These are phyloP conservation scores for Rhynchophorus ferrugineus DNA, from an alignment of 1,140 invertebrate species.

Conservation along the genomic window DNA sequence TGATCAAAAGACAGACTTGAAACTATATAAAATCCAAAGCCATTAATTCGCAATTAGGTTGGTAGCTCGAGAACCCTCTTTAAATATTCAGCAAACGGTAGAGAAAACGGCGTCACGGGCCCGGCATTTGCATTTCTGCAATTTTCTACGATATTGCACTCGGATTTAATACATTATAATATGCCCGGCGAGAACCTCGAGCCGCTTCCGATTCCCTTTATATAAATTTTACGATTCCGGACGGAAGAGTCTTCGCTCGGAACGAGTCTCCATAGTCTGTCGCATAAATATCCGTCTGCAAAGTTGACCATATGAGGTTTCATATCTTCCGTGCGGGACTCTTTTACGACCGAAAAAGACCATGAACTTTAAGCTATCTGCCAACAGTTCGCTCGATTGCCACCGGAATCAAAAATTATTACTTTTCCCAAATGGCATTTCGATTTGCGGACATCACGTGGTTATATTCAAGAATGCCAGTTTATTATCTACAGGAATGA, in stretches of 20 bases:
- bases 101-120: background rate
- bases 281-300: too few species aligned
- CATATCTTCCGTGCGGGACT: too few species aligned
- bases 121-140: conserved; percentile 5
- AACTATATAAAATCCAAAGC: background rate
- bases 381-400: background rate
- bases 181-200: background rate
- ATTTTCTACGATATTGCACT: conserved; percentile 9
- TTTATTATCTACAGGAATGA: too few species aligned
- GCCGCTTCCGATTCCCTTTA: background rate
- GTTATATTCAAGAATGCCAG: too few species aligned
- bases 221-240: too few species aligned
- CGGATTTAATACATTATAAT: conserved; percentile 12
- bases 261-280: too few species aligned
- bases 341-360: too few species aligned
- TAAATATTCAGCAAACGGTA: background rate
- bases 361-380: too few species aligned
- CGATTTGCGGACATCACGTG: conserved; percentile 2
- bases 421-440: background rate
- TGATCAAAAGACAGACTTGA: too few species aligned
- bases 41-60: background rate
- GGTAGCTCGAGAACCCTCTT: too few species aligned
- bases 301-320: too few species aligned
- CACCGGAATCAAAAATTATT: conserved; percentile 1
- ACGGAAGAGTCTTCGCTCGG: too few species aligned